Percentiles rank a stretch among this genome's conserved stretches.
Conservation (phyloP, 2,888 invertebrate genomes). For the Pheosia gnoma region DNA sequence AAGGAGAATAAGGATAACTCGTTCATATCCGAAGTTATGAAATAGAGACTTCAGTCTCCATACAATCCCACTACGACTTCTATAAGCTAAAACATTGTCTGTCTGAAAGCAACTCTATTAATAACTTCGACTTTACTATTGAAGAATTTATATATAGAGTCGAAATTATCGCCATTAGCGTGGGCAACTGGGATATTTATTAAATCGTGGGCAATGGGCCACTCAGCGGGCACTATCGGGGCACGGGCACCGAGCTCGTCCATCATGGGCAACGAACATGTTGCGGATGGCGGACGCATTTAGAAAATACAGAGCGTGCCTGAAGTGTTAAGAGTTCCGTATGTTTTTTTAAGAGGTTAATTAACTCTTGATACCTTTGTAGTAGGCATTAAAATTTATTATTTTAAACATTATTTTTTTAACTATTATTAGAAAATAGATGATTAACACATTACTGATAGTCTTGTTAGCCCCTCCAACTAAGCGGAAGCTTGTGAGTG, state of each 20-base stretch:
- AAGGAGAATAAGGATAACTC: too few relatives aligned
- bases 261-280: slow-evolving; percentile 51
- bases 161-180: slow-evolving; percentile 74
- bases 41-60: too few relatives aligned
- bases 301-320: slow-evolving; percentile 4
- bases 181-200: slow-evolving; percentile 57
- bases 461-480: too few relatives aligned
- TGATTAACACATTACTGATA: too few relatives aligned
- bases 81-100: too few relatives aligned
- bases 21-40: too few relatives aligned
- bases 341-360: background rate
- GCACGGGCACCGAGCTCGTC: slow-evolving; percentile 52
- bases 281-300: slow-evolving; percentile 29
- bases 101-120: background rate
- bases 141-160: slow-evolving; percentile 43
- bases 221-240: slow-evolving; percentile 58
- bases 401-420: too few relatives aligned
- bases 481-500: too few relatives aligned
- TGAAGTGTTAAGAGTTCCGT: background rate
- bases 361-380: too few relatives aligned
- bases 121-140: slow-evolving; percentile 1
- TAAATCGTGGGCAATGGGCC: slow-evolving; percentile 53
- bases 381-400: too few relatives aligned
- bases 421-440: too few relatives aligned
- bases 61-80: too few relatives aligned